Evolutionary conservation across 2,797 vertebrate genomes (phyloP), one percentile per base, ranked within the genome.

Genomic region (Pachyuromys duprasi): DNA sequence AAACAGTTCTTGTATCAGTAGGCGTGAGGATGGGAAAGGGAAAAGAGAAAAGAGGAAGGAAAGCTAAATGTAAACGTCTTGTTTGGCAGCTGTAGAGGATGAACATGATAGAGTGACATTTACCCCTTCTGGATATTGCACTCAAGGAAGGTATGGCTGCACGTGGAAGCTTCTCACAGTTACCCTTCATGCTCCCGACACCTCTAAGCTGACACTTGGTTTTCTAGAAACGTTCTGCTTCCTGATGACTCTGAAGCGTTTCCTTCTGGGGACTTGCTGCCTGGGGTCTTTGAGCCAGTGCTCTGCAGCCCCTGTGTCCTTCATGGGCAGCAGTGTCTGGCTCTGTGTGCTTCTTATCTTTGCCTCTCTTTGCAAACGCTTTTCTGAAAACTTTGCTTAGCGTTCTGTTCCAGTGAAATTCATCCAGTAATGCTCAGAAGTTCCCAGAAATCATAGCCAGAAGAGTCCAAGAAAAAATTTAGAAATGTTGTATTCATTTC

Each of bases 161-260:
- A 5, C 53, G n/a, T n/a, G 1, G 53, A 7, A 55, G 53, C 53
- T 55, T 8, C 14, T 55, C 53, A 55, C 53, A 55, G 53, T 13
- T 55, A 13, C 53, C 9, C 53, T 13, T 55, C 53, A 55, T 28
- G 39, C 15, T 72, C 33, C 83, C 75, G 31, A 39, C 45, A 11
- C 86, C 83, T 42, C 57, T 82, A 8, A 9, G 36, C 55, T 57
- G 45, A 62, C 65, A 49, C 76, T 92, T 75, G 74, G 78, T 92
- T 93, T 75, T 91, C 75, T 87, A 39, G 57, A 95, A 93, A 89
- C 82, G 80, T 79, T 78, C 65, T 91, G 87, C 28, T 33, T 70
- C 12, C 42, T 93, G 82, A 86, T 84, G 76, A 83, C 42, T 72
- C 81, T 28, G 33, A 84, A 87, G 42, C 80, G 69, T 87, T 95